Conservation (phyloP, 64 coral and sea anemone species). For the Actinia equina region DNA sequence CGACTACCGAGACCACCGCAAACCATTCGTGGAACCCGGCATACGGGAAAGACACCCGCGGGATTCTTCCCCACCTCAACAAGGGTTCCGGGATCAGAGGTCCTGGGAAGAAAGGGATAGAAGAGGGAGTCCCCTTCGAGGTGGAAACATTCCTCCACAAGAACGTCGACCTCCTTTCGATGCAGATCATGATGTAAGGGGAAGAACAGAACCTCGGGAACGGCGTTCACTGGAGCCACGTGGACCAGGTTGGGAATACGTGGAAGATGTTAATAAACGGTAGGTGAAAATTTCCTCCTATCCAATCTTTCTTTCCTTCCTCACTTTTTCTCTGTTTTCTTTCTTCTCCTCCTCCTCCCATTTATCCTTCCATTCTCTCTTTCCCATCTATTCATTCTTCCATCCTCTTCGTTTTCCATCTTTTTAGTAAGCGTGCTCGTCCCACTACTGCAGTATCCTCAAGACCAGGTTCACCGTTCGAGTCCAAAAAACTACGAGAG, state of each 20-base stretch:
- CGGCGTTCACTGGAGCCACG: constrained; percentile 31
- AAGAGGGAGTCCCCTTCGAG: constrained; percentile 58
- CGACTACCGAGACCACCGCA: constrained; percentile 48
- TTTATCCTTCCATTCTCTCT: neutral
- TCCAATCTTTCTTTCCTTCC: neutral
- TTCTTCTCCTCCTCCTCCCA: neutral
- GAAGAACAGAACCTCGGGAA: constrained; percentile 33
- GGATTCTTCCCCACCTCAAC: constrained; percentile 39
- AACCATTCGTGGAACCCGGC: constrained; percentile 36
- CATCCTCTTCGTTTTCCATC: neutral
- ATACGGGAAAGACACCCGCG: constrained; percentile 49
- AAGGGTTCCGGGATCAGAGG: constrained; percentile 43
- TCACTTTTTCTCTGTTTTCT: neutral
- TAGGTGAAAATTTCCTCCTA: neutral
- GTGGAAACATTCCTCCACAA: constrained; percentile 18
- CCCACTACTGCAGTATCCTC: constrained; percentile 23
- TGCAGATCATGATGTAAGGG: constrained; percentile 27
- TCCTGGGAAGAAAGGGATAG: constrained; percentile 62
- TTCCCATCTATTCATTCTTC: neutral
- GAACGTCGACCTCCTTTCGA: constrained; percentile 44
- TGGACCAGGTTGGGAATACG: constrained; percentile 74
- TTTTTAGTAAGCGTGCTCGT: constrained; percentile 63
- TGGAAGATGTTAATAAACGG: constrained; percentile 46
- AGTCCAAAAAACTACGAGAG: constrained; percentile 62
- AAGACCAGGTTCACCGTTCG: constrained; percentile 52